phyloP scores from a whole-genome alignment of 2,888 invertebrate species.

The Microctonus hyperodae region DNA sequence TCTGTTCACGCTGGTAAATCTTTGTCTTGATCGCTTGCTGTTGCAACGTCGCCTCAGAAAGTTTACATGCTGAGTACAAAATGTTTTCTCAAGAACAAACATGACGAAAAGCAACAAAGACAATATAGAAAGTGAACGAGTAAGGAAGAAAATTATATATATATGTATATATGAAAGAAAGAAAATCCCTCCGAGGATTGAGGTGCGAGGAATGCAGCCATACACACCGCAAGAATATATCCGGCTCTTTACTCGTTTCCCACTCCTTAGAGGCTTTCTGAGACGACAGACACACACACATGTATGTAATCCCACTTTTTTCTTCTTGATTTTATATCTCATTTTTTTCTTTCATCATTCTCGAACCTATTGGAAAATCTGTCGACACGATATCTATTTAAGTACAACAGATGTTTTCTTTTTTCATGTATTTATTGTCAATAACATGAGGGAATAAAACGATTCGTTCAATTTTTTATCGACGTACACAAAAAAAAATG shows the following conservation, averaged over 20 bases:
- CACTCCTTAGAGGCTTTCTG: slow-evolving; percentile 22
- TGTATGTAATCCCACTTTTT: neutral
- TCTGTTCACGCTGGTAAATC: slow-evolving; percentile 19
- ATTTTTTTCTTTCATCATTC: slow-evolving; percentile 10
- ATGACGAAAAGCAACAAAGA: slow-evolving; percentile 10
- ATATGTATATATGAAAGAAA: slow-evolving; percentile 10
- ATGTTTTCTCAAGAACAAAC: slow-evolving; percentile 40
- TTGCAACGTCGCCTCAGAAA: slow-evolving; percentile 26
- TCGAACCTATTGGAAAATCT: neutral
- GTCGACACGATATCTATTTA: neutral
- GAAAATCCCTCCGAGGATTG: neutral
- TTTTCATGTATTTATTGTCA: neutral
- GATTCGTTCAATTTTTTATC: neutral
- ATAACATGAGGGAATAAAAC: neutral
- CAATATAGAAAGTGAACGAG: neutral
- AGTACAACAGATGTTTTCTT: neutral
- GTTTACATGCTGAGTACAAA: slow-evolving; percentile 49
- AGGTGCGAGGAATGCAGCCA: neutral
- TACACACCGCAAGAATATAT: slow-evolving; percentile 7
- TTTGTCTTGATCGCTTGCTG: slow-evolving; percentile 21
- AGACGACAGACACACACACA: neutral
- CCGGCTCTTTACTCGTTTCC: neutral
- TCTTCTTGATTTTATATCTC: slow-evolving; percentile 17
- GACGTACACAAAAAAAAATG: neutral
- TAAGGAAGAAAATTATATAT: neutral